Evolutionary conservation across 1,140 invertebrate species (phyloP).

Genomic region (Melitaea cinxia): DNA sequence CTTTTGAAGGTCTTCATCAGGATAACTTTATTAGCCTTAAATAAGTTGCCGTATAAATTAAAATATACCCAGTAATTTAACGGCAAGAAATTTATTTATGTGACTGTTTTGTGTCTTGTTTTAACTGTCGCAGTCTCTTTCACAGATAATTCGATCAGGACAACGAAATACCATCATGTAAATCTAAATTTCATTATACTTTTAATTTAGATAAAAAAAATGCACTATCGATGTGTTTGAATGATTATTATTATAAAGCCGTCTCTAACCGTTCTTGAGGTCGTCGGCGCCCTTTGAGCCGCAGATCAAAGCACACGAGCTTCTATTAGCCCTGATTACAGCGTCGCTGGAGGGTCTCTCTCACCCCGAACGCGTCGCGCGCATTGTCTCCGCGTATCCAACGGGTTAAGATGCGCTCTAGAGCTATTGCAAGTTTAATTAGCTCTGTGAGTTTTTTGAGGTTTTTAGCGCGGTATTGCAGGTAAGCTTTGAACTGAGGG

Average conservation of each 20-base stretch:
- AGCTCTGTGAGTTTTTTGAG: constrained; percentile 50
- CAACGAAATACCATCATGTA: too few relatives aligned
- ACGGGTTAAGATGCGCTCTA: constrained; percentile 67
- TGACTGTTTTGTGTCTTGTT: too few relatives aligned
- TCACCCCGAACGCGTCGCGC: constrained; percentile 36
- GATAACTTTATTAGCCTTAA: too few relatives aligned
- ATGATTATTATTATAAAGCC: constrained; percentile 19
- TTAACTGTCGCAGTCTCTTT: too few relatives aligned
- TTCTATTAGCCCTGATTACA: constrained; percentile 80
- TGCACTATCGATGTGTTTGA: background rate
- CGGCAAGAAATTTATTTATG: too few relatives aligned
- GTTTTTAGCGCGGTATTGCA: constrained; percentile 35
- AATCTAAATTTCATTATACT: too few relatives aligned
- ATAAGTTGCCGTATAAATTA: too few relatives aligned
- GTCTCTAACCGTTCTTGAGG: constrained; percentile 42
- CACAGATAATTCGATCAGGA: too few relatives aligned
- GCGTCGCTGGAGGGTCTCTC: constrained; percentile 54
- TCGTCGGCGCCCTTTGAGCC: constrained; percentile 62
- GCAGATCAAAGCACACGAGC: constrained; percentile 77
- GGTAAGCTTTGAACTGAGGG: constrained; percentile 29
- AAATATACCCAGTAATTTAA: too few relatives aligned
- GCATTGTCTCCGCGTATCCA: constrained; percentile 57
- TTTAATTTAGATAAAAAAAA: too few relatives aligned
- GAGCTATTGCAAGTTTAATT: constrained; percentile 71
- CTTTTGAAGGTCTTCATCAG: too few relatives aligned